A percentile compares a stretch with the other conserved stretches of the same genome.
Conservation (phyloP, 1,140 invertebrate genomes). For the Gonatopus flavifemur region DNA sequence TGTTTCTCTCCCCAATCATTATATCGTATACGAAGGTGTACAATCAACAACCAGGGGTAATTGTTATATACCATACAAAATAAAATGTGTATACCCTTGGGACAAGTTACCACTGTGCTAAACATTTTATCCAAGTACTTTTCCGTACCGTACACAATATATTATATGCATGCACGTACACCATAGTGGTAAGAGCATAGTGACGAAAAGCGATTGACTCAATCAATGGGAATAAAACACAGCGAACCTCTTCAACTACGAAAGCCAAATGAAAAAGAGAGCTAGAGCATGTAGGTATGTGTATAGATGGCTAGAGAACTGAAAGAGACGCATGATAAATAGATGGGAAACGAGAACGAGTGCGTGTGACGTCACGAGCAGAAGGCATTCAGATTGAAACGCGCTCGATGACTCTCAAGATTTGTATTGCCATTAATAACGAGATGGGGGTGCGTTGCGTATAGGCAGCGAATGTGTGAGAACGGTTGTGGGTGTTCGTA, state of each 20-base stretch:
- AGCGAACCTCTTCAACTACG: constrained; percentile 29
- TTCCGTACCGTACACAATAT: too few species aligned
- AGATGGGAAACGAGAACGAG: constrained; percentile 18
- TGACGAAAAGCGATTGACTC: constrained; percentile 57
- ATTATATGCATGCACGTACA: too few species aligned
- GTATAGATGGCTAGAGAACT: neutral
- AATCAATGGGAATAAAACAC: constrained; percentile 54
- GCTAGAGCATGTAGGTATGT: neutral
- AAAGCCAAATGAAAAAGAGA: neutral
- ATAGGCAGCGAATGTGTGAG: too few species aligned
- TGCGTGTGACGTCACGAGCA: constrained; percentile 53
- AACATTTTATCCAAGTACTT: too few species aligned
- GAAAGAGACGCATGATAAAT: constrained; percentile 11
- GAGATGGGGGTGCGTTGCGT: constrained; percentile 34
- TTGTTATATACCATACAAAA: too few species aligned
- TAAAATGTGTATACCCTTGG: too few species aligned
- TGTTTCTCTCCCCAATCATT: too few species aligned
- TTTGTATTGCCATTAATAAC: constrained; percentile 60
- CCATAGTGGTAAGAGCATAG: too few species aligned
- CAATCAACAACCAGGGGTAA: too few species aligned
- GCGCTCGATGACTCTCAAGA: constrained; percentile 57
- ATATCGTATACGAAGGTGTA: too few species aligned
- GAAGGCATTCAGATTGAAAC: constrained; percentile 60
- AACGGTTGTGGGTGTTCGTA: too few species aligned
- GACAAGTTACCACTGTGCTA: too few species aligned